These are phyloP conservation scores for Columba janthina DNA, from an alignment of 2,113 vertebrate species.

Conservation along the genomic window DNA sequence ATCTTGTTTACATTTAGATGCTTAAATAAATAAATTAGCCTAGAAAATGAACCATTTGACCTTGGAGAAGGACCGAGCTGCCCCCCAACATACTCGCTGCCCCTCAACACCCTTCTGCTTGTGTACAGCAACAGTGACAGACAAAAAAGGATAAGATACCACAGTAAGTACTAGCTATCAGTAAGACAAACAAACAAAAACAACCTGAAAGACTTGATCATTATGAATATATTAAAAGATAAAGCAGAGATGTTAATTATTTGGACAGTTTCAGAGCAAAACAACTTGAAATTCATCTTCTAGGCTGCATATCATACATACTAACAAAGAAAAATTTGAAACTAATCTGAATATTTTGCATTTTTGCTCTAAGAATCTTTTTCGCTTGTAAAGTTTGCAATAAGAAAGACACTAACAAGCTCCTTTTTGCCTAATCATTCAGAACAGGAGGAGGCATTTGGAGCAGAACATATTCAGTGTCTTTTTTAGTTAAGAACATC, in stretches of 20 bases:
- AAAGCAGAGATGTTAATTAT: conserved; percentile 43
- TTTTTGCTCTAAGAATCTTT: conserved; percentile 43
- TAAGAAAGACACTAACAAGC: background rate
- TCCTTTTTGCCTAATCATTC: background rate
- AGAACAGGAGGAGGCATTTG: background rate
- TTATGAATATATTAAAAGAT: conserved; percentile 23
- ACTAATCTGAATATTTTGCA: conserved; percentile 48
- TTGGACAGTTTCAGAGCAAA: conserved; percentile 37
- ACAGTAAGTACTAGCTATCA: background rate
- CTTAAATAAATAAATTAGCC: background rate
- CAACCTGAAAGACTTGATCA: background rate
- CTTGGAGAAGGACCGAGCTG: background rate
- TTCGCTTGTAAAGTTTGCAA: background rate
- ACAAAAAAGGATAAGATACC: background rate
- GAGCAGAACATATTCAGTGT: background rate
- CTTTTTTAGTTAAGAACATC: background rate
- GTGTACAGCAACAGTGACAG: background rate
- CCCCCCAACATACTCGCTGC: background rate
- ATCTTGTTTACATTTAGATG: background rate
- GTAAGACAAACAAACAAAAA: background rate
- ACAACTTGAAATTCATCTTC: conserved; percentile 47
- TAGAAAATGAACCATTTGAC: background rate
- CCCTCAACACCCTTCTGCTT: background rate
- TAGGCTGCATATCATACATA: conserved; percentile 38
- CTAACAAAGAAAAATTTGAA: conserved; percentile 58